A percentile compares a stretch with the other conserved stretches of the same genome.
Evolutionary conservation across 2,797 vertebrate genomes (phyloP).

Genomic region (Pangasius krempfi): DNA sequence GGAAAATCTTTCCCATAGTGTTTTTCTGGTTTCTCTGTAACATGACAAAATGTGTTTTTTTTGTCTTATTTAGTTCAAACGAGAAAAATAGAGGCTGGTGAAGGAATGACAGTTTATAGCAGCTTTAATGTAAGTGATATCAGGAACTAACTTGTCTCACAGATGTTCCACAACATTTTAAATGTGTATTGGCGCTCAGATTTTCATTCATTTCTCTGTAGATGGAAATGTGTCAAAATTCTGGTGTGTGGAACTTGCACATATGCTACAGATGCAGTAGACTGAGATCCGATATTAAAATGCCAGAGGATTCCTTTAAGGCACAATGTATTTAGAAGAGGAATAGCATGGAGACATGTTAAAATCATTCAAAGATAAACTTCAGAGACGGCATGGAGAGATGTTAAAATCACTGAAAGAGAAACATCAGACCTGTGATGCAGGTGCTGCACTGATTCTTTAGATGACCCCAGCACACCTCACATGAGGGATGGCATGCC

Average conservation of each 20-base stretch:
- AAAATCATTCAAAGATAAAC: background rate
- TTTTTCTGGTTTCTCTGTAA: no score
- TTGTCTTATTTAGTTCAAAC: background rate
- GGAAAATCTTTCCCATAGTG: no score
- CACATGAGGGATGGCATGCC: slow-evolving; percentile 81
- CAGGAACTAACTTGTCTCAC: background rate
- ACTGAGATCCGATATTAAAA: background rate
- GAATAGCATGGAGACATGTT: background rate
- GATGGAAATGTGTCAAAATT: background rate
- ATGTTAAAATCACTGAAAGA: background rate
- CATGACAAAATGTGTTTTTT: no score
- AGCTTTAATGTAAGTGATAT: background rate
- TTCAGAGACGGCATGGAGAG: slow-evolving; percentile 60
- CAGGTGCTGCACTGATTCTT: slow-evolving; percentile 80
- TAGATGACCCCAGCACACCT: slow-evolving; percentile 78
- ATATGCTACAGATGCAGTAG: background rate
- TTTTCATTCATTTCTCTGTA: background rate
- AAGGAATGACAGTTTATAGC: background rate
- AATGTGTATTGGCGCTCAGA: background rate
- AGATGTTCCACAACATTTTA: background rate
- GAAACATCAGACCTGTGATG: slow-evolving; percentile 75
- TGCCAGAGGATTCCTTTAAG: background rate
- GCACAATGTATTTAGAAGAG: background rate
- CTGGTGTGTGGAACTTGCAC: background rate
- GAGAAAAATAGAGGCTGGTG: background rate